phyloP scores from a whole-genome alignment of 1,140 invertebrate genomes.

The Philopotamus ludificatus region DNA sequence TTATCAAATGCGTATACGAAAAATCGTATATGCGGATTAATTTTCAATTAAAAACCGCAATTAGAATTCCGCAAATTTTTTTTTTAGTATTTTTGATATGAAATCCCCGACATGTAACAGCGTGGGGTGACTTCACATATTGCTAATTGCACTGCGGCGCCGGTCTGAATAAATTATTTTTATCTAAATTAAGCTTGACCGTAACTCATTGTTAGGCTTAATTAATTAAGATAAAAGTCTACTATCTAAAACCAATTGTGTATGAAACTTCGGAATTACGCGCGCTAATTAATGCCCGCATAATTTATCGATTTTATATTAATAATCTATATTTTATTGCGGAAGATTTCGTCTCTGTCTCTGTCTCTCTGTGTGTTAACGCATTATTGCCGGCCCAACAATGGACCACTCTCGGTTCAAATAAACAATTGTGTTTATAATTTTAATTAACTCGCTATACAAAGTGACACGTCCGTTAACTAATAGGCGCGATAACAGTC shows the following conservation, averaged over 20 bases:
- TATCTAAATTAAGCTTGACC: conserved; percentile 2
- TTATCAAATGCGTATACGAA: no score
- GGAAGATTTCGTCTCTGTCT: no score
- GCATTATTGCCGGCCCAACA: not conserved
- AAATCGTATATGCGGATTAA: no score
- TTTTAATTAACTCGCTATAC: not conserved
- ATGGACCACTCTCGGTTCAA: not conserved
- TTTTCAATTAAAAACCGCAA: no score
- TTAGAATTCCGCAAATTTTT: no score
- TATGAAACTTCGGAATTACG: not conserved
- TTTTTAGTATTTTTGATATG: no score
- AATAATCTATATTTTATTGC: no score
- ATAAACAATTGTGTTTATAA: not conserved
- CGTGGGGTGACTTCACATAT: not conserved
- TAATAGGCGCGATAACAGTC: conserved; percentile 17
- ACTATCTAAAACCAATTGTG: not conserved
- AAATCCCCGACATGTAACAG: not conserved
- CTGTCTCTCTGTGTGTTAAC: not conserved
- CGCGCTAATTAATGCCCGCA: no score
- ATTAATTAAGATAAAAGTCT: conserved; percentile 6
- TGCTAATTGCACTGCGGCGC: not conserved
- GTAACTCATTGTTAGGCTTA: not conserved
- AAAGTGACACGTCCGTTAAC: conserved; percentile 11
- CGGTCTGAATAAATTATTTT: not conserved
- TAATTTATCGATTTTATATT: no score